Conservation (phyloP, 2,113 vertebrate species). For the Marmota monax region DNA sequence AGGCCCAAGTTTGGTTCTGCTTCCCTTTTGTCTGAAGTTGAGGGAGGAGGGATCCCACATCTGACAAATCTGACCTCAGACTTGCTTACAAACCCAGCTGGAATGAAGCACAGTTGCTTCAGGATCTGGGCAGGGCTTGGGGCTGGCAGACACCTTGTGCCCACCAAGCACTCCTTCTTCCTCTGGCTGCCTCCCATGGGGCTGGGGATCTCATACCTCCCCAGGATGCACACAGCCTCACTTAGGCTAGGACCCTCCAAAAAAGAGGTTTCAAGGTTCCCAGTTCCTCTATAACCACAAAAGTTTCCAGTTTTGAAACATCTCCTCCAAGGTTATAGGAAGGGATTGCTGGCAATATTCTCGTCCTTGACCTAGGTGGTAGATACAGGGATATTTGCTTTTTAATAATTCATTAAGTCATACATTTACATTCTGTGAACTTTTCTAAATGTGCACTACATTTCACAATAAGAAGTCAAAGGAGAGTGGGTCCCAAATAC, state of each 20-base stretch:
- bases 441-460: not conserved
- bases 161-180: not conserved
- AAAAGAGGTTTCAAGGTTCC: not conserved
- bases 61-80: not conserved
- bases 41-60: not conserved
- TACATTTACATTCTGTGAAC: not conserved
- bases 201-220: not conserved
- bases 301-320: not conserved
- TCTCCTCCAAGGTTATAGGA: not conserved
- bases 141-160: not conserved
- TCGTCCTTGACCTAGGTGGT: not conserved
- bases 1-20: not conserved
- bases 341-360: not conserved
- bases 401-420: not conserved
- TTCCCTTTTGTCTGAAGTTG: not conserved
- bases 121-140: not conserved
- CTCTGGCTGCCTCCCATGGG: no score
- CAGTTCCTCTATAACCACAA: not conserved
- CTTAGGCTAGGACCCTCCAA: accelerated
- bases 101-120: not conserved
- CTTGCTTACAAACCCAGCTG: not conserved
- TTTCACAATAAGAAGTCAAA: not conserved
- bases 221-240: not conserved
- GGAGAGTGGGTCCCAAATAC: not conserved
- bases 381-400: slow-evolving; percentile 8